phyloP scores from a whole-genome alignment of 2,113 vertebrate genomes.

The Anser cygnoides region DNA sequence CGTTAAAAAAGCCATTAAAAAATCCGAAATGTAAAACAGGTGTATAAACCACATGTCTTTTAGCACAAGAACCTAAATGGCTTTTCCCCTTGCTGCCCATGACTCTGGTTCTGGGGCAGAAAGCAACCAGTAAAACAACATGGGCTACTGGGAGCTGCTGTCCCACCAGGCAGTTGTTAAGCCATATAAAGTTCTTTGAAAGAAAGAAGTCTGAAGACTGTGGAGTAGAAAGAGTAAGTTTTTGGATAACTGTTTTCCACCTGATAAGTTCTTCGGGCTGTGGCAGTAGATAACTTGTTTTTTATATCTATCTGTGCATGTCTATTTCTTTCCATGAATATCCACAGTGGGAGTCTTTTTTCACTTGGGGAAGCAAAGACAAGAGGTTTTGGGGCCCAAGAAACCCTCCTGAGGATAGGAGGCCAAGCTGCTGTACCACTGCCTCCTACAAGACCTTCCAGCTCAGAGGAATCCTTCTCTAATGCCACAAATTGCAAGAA shows the following conservation, averaged over 20 bases:
- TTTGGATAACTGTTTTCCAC: not conserved
- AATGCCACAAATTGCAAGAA: not conserved
- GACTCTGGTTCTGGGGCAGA: not conserved
- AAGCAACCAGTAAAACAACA: not conserved
- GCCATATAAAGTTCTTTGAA: not conserved
- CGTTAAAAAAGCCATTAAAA: not conserved
- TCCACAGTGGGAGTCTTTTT: not conserved
- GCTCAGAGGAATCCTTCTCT: not conserved
- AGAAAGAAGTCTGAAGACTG: not conserved
- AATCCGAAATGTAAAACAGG: not conserved
- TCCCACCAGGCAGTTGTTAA: not conserved
- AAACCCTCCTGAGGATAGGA: not conserved
- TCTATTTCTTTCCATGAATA: conserved; percentile 3
- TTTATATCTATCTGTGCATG: not conserved
- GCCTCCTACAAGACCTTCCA: not conserved
- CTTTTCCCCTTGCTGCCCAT: not conserved
- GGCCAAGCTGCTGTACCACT: not conserved
- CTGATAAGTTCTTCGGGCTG: not conserved
- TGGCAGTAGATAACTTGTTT: not conserved
- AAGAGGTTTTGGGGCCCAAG: not conserved
- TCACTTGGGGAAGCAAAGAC: not conserved
- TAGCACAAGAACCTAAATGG: not conserved
- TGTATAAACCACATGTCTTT: not conserved
- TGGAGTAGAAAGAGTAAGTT: not conserved
- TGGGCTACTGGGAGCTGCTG: not conserved